Conservation (phyloP, 2,888 invertebrate species). For the Drosophila hawaiiensis region DNA sequence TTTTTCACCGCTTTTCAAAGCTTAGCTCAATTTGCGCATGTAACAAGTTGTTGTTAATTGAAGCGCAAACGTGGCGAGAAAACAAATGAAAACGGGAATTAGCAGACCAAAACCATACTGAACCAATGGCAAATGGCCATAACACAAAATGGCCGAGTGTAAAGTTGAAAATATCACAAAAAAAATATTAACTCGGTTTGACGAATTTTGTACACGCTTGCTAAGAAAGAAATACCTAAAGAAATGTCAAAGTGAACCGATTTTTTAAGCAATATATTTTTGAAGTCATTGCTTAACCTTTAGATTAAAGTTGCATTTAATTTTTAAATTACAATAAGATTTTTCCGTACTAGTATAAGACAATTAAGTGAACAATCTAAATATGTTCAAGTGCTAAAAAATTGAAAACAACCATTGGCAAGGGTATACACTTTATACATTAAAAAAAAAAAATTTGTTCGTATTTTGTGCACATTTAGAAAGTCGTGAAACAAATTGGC, state of each 20-base stretch:
- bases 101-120: constrained; percentile 40
- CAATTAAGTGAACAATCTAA: neutral
- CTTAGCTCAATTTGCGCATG: constrained; percentile 73
- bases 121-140: constrained; percentile 58
- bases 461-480: constrained; percentile 56
- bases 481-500: constrained; percentile 56
- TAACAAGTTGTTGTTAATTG: constrained; percentile 82
- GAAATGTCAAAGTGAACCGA: neutral
- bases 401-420: neutral
- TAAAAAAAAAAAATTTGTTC: neutral
- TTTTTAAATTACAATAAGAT: neutral
- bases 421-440: constrained; percentile 1
- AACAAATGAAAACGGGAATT: constrained; percentile 64
- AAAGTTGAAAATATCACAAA: constrained; percentile 2
- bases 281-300: accelerated
- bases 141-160: constrained; percentile 65
- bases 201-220: constrained; percentile 13
- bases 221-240: neutral
- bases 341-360: neutral
- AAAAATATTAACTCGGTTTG: neutral
- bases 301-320: neutral
- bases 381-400: neutral
- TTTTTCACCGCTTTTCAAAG: constrained; percentile 42
- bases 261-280: neutral
- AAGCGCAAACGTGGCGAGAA: constrained; percentile 66